phyloP scores from a whole-genome alignment of 2,797 vertebrate genomes.

The Epinephelus awoara region DNA sequence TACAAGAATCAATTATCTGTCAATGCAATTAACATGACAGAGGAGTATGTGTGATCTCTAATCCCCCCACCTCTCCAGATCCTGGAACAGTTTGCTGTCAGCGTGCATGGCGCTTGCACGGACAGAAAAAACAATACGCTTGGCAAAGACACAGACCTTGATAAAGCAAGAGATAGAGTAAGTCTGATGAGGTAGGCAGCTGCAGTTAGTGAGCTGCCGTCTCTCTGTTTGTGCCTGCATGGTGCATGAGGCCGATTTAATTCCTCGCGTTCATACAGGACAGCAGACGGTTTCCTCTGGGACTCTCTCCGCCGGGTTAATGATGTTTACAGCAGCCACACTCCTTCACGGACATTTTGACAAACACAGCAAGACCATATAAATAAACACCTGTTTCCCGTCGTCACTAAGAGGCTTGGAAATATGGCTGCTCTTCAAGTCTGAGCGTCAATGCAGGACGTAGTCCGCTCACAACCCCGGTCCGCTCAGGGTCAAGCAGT shows the following conservation, averaged over 20 bases:
- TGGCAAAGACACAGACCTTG: constrained; percentile 18
- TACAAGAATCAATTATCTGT: constrained; percentile 79
- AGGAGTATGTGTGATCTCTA: constrained; percentile 45
- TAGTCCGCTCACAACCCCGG: background rate
- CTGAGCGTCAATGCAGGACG: background rate
- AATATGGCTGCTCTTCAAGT: background rate
- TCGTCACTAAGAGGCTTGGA: background rate
- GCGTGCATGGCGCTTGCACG: background rate
- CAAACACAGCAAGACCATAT: constrained; percentile 37
- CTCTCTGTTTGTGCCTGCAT: constrained; percentile 4
- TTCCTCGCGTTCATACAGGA: constrained; percentile 35
- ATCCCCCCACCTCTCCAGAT: constrained; percentile 14
- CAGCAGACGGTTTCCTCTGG: constrained; percentile 32
- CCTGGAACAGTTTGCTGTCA: constrained; percentile 21
- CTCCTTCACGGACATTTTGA: constrained; percentile 51
- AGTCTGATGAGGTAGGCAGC: constrained; percentile 25
- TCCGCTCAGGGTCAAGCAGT: constrained; percentile 33
- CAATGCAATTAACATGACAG: constrained; percentile 80
- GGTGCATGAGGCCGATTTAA: background rate
- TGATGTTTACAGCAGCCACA: constrained; percentile 63
- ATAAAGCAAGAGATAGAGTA: constrained; percentile 9
- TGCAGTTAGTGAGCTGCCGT: background rate
- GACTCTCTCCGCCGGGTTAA: constrained; percentile 47
- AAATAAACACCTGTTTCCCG: constrained; percentile 35
- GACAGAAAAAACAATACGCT: background rate